Evolutionary conservation across 2,888 invertebrate species (phyloP), one percentile per base, ranked within the genome.

Genomic region (Xanthorhoe spadicearia): DNA sequence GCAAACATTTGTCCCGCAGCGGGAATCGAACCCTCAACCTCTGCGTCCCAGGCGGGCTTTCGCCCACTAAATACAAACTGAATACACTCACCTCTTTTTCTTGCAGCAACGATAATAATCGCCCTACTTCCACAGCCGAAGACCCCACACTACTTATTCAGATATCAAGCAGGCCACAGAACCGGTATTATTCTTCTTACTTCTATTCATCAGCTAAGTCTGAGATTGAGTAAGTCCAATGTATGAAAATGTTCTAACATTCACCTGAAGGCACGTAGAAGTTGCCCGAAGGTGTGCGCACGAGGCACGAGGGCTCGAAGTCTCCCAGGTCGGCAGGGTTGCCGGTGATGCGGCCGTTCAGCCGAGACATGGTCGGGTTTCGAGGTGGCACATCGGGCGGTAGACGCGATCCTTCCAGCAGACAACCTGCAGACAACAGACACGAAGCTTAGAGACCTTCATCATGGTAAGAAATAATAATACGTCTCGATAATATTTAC

Each of bases 201-300:
- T n/a, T 43, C 38, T 19, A 43, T 55, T 10, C 19, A 46, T 60
- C 64, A 52, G 60, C 43, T 46, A 59, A 32, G 28, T 48, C 18
- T 58, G 32, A 35, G 17, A 32, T 50, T 50, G 32, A 50, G 38
- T 32, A 32, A 3, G 58, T 35, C 7, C 7, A 43, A 62, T 49
- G 52, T 68, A 62, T 68, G 64, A 73, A 80, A 78, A 72, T 73
- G 71, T 73, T 77, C 80, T 75, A 77, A 81, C 83, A 77, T 79
- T 79, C 78, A 94, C 96, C 96, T 94, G 97, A 96, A 89, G 97
- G 97, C 95, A 98, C 97, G 94, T 97, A 98, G 88, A 98, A 97
- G 94, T 97, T 97, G 88, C 98, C 98, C 78, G 97, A 98, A 77
- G 97, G 97, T 75, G 97, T 97, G 89, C 97, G 95, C 82, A 97